Conservation (phyloP, 1,140 invertebrate species). For the Brachionus angularis region DNA sequence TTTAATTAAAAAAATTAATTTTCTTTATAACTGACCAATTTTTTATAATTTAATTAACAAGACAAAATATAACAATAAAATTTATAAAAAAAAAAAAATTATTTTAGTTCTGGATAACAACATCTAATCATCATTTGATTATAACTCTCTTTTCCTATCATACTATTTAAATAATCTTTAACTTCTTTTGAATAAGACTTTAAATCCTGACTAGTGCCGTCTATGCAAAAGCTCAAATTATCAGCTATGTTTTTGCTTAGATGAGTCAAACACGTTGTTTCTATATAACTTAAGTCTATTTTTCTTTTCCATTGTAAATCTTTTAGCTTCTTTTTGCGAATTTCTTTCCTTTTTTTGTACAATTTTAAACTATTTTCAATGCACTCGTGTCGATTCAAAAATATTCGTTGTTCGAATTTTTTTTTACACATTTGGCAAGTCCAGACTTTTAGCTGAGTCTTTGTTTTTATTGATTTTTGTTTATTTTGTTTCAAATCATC, state of each 20-base stretch:
- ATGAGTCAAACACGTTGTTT: slow-evolving; percentile 63
- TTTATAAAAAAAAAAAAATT: no score
- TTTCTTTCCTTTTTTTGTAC: slow-evolving; percentile 33
- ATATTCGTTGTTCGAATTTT: slow-evolving; percentile 24
- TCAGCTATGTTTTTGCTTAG: slow-evolving; percentile 65
- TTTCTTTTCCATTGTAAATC: slow-evolving; percentile 47
- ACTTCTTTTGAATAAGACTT: slow-evolving; percentile 41
- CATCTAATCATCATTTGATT: slow-evolving; percentile 19
- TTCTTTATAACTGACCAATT: no score
- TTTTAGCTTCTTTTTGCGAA: slow-evolving; percentile 41
- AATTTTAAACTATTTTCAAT: slow-evolving; percentile 21
- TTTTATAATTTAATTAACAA: no score
- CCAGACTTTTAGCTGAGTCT: background rate
- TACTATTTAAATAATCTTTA: slow-evolving; percentile 43
- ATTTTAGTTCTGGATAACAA: no score
- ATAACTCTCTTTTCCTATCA: background rate
- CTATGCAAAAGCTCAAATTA: slow-evolving; percentile 65
- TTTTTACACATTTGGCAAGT: slow-evolving; percentile 43
- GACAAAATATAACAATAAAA: no score
- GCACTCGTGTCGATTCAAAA: slow-evolving; percentile 18
- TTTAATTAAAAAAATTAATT: no score
- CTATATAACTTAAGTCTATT: slow-evolving; percentile 47
- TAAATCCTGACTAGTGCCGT: slow-evolving; percentile 62
- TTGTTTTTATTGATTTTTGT: background rate
- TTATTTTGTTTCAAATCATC: background rate